phyloP scores from a whole-genome alignment of 1,140 invertebrate genomes.

The Orchesella cincta region DNA sequence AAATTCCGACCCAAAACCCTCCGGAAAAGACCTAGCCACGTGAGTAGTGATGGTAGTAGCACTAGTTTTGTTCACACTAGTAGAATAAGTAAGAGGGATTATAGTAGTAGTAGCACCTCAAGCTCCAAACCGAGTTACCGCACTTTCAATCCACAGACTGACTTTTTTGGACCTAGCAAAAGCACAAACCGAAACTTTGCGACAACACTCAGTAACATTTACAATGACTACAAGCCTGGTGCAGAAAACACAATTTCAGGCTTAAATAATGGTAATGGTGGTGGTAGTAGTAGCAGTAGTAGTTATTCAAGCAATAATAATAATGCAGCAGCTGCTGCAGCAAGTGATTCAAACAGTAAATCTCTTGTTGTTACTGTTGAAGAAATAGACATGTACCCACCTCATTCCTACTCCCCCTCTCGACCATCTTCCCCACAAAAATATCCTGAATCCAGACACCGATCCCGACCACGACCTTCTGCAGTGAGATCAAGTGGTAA shows the following conservation, averaged over 20 bases:
- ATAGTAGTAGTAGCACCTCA: not conserved
- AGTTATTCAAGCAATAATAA: not conserved
- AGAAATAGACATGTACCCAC: not conserved
- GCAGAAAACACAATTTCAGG: not conserved
- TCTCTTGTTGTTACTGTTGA: not conserved
- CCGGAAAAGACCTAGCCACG: not conserved
- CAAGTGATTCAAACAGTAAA: not conserved
- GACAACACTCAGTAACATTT: not conserved
- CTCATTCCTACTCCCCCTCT: not conserved
- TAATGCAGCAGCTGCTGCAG: not conserved
- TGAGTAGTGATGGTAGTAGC: not conserved
- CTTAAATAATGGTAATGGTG: not conserved
- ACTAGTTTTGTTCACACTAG: not conserved
- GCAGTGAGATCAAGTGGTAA: not conserved
- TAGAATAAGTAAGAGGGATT: not conserved
- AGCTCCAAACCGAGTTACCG: not conserved
- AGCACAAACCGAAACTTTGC: not conserved
- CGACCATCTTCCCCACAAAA: too few species aligned
- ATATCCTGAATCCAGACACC: not conserved
- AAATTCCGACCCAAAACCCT: not conserved
- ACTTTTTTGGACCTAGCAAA: not conserved
- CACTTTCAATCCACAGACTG: not conserved
- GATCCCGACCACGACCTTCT: not conserved
- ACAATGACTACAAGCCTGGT: slow-evolving; percentile 22
- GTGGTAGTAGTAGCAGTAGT: not conserved